Conservation (phyloP, 2,113 vertebrate genomes). For the Murina feae region DNA sequence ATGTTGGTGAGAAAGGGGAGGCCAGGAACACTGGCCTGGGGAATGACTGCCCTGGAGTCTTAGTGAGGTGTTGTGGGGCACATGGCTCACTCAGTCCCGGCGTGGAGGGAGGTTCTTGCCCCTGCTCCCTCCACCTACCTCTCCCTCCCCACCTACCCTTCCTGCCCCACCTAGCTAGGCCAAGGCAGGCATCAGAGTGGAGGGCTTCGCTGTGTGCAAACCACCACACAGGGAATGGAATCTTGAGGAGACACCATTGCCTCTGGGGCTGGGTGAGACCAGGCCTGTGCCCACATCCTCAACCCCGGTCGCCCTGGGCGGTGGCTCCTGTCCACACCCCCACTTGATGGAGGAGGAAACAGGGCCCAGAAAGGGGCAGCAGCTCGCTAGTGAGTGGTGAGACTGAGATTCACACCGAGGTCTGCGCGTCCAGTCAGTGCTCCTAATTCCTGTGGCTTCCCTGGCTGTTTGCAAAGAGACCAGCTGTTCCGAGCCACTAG, state of each 20-base stretch:
- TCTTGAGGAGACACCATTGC: not conserved
- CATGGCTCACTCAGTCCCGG: too few relatives aligned
- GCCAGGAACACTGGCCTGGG: not conserved
- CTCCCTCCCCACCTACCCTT: not conserved
- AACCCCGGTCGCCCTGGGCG: not conserved
- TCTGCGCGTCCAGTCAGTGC: not conserved
- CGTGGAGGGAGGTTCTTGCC: too few relatives aligned
- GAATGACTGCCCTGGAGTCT: not conserved
- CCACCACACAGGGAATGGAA: not conserved
- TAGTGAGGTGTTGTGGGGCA: rapidly evolving
- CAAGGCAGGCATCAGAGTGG: not conserved
- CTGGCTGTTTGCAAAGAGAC: not conserved
- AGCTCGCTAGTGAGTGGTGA: not conserved
- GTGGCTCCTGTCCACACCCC: not conserved
- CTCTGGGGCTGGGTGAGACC: not conserved
- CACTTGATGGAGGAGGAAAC: not conserved
- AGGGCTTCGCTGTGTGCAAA: not conserved
- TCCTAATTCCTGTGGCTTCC: not conserved
- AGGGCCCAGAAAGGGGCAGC: not conserved
- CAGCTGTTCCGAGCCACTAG: not conserved
- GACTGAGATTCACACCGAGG: not conserved
- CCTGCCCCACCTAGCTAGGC: not conserved
- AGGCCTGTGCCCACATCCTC: not conserved
- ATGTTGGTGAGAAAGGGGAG: not conserved
- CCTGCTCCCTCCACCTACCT: too few relatives aligned